phyloP scores from a whole-genome alignment of 2,888 invertebrate species.

The Laspeyria flexula region DNA sequence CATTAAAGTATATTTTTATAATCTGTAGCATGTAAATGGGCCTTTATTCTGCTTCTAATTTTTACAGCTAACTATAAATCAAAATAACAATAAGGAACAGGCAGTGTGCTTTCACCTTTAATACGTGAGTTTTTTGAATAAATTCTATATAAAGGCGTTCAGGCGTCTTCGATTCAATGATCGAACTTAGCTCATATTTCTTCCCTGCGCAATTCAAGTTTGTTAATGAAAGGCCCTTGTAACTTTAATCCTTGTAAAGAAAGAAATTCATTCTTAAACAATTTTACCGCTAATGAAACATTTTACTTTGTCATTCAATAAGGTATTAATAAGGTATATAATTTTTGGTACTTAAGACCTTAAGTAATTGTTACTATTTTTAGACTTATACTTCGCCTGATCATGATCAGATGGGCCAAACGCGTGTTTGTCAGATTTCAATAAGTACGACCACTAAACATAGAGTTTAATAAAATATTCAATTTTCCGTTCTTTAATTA shows the following conservation, averaged over 20 bases:
- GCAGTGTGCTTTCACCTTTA: conserved; percentile 1
- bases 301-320: conserved; percentile 23
- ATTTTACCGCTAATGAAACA: conserved; percentile 42
- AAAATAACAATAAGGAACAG: conserved; percentile 1
- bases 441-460: no score
- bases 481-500: no score
- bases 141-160: conserved; percentile 57
- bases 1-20: no score
- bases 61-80: not conserved
- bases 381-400: no score
- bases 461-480: no score
- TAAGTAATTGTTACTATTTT: no score
- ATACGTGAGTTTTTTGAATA: conserved; percentile 47
- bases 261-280: conserved; percentile 67
- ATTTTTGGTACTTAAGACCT: no score
- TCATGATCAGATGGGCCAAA: no score
- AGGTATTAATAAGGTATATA: conserved; percentile 10
- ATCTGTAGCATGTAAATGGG: no score
- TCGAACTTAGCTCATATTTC: conserved; percentile 77
- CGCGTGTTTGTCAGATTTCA: no score
- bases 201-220: conserved; percentile 72
- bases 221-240: conserved; percentile 74
- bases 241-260: conserved; percentile 70
- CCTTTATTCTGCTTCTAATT: no score
- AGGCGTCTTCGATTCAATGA: conserved; percentile 64